A percentile compares a stretch with the other conserved stretches of the same genome.
phyloP scores from a whole-genome alignment of 2,888 invertebrate genomes.

The Tipula helvola region DNA sequence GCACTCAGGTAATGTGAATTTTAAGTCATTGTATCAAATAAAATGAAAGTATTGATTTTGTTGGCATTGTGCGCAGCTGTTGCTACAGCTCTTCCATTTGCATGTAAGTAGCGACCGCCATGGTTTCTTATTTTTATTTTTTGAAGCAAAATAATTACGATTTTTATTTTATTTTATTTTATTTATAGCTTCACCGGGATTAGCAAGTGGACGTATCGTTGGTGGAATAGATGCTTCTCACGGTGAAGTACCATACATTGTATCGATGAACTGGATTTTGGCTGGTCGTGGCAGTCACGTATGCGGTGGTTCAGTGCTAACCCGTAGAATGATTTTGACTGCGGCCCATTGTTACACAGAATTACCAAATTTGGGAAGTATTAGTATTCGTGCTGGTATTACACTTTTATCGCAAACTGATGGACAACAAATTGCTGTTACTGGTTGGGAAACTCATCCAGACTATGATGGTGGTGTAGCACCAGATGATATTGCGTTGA shows the following conservation, averaged over 20 bases:
- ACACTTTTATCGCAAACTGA: conserved; percentile 20
- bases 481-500: conserved; percentile 42
- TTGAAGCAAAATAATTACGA: not conserved
- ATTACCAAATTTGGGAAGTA: conserved; percentile 24
- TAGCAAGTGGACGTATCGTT: conserved; percentile 21
- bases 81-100: not conserved
- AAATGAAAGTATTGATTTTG: not conserved
- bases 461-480: conserved; percentile 28
- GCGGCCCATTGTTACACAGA: conserved; percentile 31
- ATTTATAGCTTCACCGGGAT: not conserved
- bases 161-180: not conserved
- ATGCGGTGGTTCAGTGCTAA: conserved; percentile 37
- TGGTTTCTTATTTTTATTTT: no score
- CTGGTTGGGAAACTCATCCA: conserved; percentile 27
- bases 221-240: conserved; percentile 30
- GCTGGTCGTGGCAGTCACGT: conserved; percentile 25
- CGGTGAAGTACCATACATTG: conserved; percentile 36
- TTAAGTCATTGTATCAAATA: not conserved
- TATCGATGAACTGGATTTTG: conserved; percentile 28
- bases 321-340: conserved; percentile 32
- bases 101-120: no score
- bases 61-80: not conserved
- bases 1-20: not conserved
- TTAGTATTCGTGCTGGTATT: conserved; percentile 30
- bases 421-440: conserved; percentile 20